phyloP scores from a whole-genome alignment of 2,797 vertebrate genomes.

The Sphaeramia orbicularis region DNA sequence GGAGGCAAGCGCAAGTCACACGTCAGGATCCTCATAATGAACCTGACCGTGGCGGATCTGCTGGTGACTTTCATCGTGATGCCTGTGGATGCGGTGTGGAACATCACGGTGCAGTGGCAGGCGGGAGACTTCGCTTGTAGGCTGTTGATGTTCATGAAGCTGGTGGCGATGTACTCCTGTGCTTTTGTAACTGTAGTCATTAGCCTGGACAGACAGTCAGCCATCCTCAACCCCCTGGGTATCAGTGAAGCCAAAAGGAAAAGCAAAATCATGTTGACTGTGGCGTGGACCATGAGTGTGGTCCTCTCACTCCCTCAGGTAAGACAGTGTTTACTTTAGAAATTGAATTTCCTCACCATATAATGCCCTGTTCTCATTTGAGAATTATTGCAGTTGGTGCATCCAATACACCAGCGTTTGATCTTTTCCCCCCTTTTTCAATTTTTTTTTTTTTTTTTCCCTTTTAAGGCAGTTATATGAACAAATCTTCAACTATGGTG shows the following conservation, averaged over 20 bases:
- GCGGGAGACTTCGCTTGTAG: slow-evolving; percentile 86
- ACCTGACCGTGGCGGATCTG: slow-evolving; percentile 87
- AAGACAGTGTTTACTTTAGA: slow-evolving; percentile 21
- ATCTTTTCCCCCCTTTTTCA: too few species aligned
- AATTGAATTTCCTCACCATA: too few species aligned
- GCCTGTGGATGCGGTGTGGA: slow-evolving; percentile 89
- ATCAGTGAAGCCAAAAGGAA: slow-evolving; percentile 87
- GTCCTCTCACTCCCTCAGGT: slow-evolving; percentile 87
- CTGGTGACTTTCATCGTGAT: slow-evolving; percentile 89
- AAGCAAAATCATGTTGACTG: slow-evolving; percentile 86
- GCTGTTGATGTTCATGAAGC: slow-evolving; percentile 88
- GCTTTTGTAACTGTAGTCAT: slow-evolving; percentile 89
- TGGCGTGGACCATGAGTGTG: slow-evolving; percentile 87
- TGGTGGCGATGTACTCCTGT: slow-evolving; percentile 88
- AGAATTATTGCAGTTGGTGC: too few species aligned
- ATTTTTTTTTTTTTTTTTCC: too few species aligned
- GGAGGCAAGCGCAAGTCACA: slow-evolving; percentile 86
- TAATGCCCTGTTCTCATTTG: too few species aligned
- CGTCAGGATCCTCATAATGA: slow-evolving; percentile 86
- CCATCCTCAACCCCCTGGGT: slow-evolving; percentile 87
- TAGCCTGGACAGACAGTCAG: slow-evolving; percentile 87
- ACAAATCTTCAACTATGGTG: too few species aligned
- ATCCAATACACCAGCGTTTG: too few species aligned
- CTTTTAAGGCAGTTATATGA: too few species aligned
- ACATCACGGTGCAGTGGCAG: slow-evolving; percentile 89